Conservation (phyloP, 2,888 invertebrate genomes). For the Cataglyphis cursor region DNA sequence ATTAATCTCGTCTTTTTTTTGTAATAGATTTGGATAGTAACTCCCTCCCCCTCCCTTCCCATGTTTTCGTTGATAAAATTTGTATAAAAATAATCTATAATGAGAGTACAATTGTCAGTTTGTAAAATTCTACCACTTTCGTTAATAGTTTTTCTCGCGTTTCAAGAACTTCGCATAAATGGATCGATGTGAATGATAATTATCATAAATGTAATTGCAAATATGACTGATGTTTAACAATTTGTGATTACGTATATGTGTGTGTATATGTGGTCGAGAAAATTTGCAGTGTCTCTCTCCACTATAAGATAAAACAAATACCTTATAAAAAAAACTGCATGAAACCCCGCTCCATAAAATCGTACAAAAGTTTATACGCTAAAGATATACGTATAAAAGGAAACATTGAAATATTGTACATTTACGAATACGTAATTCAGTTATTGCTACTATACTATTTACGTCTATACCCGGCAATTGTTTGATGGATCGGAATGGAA, state of each 20-base stretch:
- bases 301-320: conserved; percentile 58
- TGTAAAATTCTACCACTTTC: conserved; percentile 73
- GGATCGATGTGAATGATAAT: conserved; percentile 46
- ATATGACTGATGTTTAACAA: not conserved
- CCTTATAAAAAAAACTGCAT: conserved; percentile 58
- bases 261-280: conserved; percentile 9
- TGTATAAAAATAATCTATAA: conserved; percentile 83
- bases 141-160: conserved; percentile 61
- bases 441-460: conserved; percentile 63
- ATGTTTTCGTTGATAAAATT: conserved; percentile 76
- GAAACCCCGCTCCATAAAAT: conserved; percentile 51
- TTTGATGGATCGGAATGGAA: conserved; percentile 50
- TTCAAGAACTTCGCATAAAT: conserved; percentile 67
- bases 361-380: conserved; percentile 67
- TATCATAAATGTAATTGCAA: not conserved
- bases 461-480: conserved; percentile 58
- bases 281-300: conserved; percentile 47
- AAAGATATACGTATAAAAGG: conserved; percentile 62
- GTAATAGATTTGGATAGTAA: conserved; percentile 69
- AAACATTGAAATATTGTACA: conserved; percentile 52
- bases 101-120: conserved; percentile 78
- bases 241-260: not conserved
- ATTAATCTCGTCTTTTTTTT: conserved; percentile 56
- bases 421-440: conserved; percentile 53
- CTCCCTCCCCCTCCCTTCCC: conserved; percentile 26